Evolutionary conservation across 30 jellyfish, hydroid and myxozoan species (phyloP).

Genomic region (Pelagia noctiluca): DNA sequence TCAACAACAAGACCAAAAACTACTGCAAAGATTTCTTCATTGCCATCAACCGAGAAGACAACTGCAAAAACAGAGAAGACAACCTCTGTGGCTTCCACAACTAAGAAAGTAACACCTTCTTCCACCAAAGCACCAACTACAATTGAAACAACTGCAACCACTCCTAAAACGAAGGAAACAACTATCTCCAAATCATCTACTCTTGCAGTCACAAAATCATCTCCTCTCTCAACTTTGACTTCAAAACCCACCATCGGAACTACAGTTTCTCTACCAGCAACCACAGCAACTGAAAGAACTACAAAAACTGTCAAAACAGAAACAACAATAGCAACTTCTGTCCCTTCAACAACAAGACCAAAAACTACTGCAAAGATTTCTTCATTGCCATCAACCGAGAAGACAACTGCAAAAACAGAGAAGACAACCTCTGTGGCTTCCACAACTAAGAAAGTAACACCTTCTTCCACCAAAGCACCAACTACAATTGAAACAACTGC

Average conservation of each 20-base stretch:
- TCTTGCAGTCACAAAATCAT: too few species aligned
- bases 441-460: not conserved
- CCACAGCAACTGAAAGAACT: conserved; percentile 15
- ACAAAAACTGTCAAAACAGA: conserved; percentile 7
- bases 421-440: not conserved
- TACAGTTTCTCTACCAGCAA: not conserved
- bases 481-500: conserved; percentile 6
- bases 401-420: not conserved
- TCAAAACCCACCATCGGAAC: not conserved
- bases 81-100: too few species aligned
- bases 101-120: too few species aligned
- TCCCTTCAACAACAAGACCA: conserved; percentile 3
- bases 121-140: too few species aligned
- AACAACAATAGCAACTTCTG: conserved; percentile 7
- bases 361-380: conserved; percentile 14
- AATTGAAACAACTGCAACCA: not conserved
- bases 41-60: too few species aligned
- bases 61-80: too few species aligned
- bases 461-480: conserved; percentile 17
- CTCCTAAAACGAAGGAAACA: too few species aligned
- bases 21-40: too few species aligned
- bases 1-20: too few species aligned
- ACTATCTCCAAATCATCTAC: too few species aligned
- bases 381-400: not conserved
- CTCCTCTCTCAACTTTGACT: not conserved